Evolutionary conservation across 1,140 invertebrate genomes (phyloP), one percentile per base, ranked within the genome.

Genomic region (Nasonia vitripennis): DNA sequence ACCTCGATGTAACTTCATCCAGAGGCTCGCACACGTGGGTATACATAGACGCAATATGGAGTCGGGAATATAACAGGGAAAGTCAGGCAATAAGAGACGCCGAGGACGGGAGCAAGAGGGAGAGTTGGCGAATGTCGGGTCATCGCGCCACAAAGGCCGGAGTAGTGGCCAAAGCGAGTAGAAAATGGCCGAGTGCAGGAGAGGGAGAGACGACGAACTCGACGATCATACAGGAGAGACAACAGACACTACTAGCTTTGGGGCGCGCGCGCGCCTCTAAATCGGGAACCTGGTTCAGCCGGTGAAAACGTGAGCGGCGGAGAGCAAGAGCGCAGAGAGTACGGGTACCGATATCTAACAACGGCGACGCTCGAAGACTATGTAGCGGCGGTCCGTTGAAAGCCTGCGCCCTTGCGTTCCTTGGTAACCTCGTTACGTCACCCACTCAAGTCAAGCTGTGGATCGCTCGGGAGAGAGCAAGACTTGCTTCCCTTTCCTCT

Each of bases 371-470:
- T 62, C 27, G 68, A 71, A 71, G 23, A 23, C 2, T 45, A 45
- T 45, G 9, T 45, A 9, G 10, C n/a, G 11, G 5, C 67, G 17
- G 17, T 71, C 81, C 78, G 41, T 77, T 89, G 89, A 90, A 89
- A 90, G 88, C 88, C 78, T 86, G 86, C 87, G 86, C 87, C 85
- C 86, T 87, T 84, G 84, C 88, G 88, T 89, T 89, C 87, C 89
- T 88, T 83, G 37, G 73, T 90, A 90, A 90, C 83, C 87, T 89
- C 73, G 87, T 90, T 90, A 90, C 81, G 83, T 86, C 87, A 89
- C 85, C 88, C 88, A 89, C 88, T 90, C 88, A 89, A 90, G 86
- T 89, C 88, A 89, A 89, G 87, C 88, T 85, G 83, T 78, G 86
- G 87, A 89, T 88, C 85, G 84, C 75, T 41, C 78, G 71, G 9